A percentile compares a stretch with the other conserved stretches of the same genome.
Conservation (phyloP, 2,888 invertebrate genomes). For the Rhingia rostrata region DNA sequence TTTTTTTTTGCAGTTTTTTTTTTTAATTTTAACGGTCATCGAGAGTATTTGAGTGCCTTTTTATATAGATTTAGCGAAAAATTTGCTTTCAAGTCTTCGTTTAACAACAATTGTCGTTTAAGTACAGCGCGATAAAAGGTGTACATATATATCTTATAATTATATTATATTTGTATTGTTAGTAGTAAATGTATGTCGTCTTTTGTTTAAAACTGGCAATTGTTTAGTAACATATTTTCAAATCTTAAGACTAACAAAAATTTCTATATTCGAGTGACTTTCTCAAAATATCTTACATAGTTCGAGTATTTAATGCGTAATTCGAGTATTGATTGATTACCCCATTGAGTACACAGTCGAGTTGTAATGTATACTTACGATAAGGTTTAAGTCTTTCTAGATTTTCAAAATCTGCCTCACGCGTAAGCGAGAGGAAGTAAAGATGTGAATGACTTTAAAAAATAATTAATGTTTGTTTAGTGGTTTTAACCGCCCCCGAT, state of each 20-base stretch:
- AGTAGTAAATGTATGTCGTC: constrained; percentile 7
- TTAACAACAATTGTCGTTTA: constrained; percentile 50
- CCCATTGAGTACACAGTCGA: constrained; percentile 51
- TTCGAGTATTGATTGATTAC: constrained; percentile 51
- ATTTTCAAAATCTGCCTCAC: constrained; percentile 37
- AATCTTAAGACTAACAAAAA: constrained; percentile 30
- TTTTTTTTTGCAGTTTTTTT: constrained; percentile 2
- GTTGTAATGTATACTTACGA: constrained; percentile 42
- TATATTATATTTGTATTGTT: constrained; percentile 12
- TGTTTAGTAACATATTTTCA: constrained; percentile 21
- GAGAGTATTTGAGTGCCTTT: constrained; percentile 11
- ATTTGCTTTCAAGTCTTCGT: constrained; percentile 52
- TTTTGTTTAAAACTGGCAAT: constrained; percentile 36
- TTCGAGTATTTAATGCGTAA: constrained; percentile 45
- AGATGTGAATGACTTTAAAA: constrained; percentile 50
- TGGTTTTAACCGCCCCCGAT: constrained; percentile 62
- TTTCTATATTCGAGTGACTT: constrained; percentile 62
- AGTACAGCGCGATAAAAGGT: constrained; percentile 44
- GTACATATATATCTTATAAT: constrained; percentile 16
- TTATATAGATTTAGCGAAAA: constrained; percentile 58
- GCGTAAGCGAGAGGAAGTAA: constrained; percentile 24
- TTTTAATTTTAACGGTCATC: constrained; percentile 30
- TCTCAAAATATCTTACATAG: constrained; percentile 65
- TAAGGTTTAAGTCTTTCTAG: constrained; percentile 66
- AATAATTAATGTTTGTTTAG: not conserved